Base-by-base conservation (phyloP, 1,140 invertebrate species). In the Homalodisca vitripennis region DNA sequence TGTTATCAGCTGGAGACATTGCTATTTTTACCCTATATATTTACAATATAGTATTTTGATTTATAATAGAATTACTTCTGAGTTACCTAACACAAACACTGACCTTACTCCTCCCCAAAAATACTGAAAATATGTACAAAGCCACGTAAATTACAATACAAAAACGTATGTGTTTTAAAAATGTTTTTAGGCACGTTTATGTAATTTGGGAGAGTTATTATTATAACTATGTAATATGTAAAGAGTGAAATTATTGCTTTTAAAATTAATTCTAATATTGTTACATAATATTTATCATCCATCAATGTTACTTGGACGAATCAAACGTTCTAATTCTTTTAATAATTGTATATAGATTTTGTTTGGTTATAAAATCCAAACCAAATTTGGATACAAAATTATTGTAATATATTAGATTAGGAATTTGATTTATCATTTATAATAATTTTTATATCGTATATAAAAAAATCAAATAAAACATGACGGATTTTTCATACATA, bases 31-130 rank as follows among this genome's bases (percentile, higher is more conserved):
- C 48, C 48, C 22, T 20, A 20, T 51, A 20, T 51, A 51, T 51
- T 20, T 51, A 51, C 48, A 51, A 20, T 20, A 51, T 51, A 51
- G 48, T 51, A 51, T 51, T 51, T 51, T 51, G 48, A 51, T 51
- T 51, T 51, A 51, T 51, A 20, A 51, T 51, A 51, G 22, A 20
- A 51, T 51, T 51, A 51, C 17, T 20, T 51, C 48, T 51, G 48
- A 51, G 22, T 20, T 51, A 51, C 48, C 48, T 51, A 51, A 10
- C 34, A 10, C 6, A 41, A 51, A 12, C 48, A 51, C 48, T 51
- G 48, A 12, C n/a, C 22, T 51, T 41, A 17, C 34, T 22, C 48
- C 48, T 51, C 22, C 2, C 48, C n/a, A 20, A 3, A n/a, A 51
- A 10, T 20, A 51, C 48, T 51, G 17, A 17, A 10, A 41, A 41